Evolutionary conservation across 2,888 invertebrate genomes (phyloP).

Genomic region (Sarcophaga carnaria): DNA sequence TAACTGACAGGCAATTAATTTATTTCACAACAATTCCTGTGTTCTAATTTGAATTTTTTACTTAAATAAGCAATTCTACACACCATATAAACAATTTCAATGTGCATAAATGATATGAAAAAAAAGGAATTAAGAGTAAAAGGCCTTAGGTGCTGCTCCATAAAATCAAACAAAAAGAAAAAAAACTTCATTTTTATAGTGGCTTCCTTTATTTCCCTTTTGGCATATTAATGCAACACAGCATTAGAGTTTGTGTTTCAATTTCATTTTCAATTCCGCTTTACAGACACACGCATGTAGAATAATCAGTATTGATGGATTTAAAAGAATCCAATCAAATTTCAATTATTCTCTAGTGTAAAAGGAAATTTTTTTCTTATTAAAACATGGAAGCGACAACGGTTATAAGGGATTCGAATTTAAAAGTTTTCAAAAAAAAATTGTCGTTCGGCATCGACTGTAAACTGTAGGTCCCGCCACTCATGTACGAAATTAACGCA

Average conservation of each 20-base stretch:
- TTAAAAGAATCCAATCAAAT: slow-evolving; percentile 14
- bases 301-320: not conserved
- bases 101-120: not conserved
- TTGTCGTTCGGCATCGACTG: too few species aligned
- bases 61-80: not conserved
- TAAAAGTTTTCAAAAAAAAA: too few species aligned
- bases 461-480: too few species aligned
- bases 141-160: not conserved
- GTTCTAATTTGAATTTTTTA: not conserved
- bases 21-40: slow-evolving; percentile 4
- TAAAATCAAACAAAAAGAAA: not conserved
- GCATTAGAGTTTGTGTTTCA: slow-evolving; percentile 11
- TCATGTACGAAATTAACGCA: too few species aligned
- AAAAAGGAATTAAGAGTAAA: not conserved
- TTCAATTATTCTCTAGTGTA: too few species aligned
- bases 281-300: not conserved
- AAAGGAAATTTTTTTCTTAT: too few species aligned
- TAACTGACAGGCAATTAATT: not conserved
- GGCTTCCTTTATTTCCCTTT: slow-evolving; percentile 22
- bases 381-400: too few species aligned
- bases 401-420: too few species aligned
- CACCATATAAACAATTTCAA: too few species aligned
- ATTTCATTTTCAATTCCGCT: not conserved
- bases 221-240: slow-evolving; percentile 2
- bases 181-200: not conserved